Evolutionary conservation across 2,797 vertebrate species (phyloP).

Genomic region (Platalea minor): DNA sequence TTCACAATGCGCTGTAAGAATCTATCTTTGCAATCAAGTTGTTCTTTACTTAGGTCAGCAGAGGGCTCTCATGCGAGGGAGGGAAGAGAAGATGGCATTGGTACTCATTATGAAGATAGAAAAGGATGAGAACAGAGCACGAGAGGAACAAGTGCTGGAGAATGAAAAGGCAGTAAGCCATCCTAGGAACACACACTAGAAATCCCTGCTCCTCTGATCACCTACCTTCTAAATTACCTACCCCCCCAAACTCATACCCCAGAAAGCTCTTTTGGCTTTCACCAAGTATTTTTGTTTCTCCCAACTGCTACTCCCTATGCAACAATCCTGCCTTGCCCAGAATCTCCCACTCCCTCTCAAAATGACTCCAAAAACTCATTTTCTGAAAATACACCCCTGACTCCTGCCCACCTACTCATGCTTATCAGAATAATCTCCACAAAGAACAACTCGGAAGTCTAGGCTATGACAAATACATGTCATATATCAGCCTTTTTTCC

Average conservation of each 20-base stretch:
- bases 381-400: background rate
- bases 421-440: background rate
- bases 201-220: background rate
- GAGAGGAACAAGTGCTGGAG: background rate
- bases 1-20: background rate
- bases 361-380: background rate
- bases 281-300: background rate
- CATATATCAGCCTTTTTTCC: background rate
- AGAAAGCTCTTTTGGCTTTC: background rate
- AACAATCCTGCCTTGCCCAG: background rate
- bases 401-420: background rate
- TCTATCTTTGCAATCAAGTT: background rate
- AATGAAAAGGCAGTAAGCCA: background rate
- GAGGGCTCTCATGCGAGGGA: accelerated
- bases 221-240: background rate
- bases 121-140: background rate
- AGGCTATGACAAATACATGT: background rate
- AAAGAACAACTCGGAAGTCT: background rate
- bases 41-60: background rate
- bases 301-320: background rate
- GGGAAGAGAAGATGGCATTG: background rate
- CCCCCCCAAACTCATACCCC: background rate
- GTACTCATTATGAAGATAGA: background rate
- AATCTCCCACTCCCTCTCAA: background rate
- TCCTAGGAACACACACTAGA: background rate